phyloP scores from a whole-genome alignment of 1,140 invertebrate species.

The Periplaneta americana region DNA sequence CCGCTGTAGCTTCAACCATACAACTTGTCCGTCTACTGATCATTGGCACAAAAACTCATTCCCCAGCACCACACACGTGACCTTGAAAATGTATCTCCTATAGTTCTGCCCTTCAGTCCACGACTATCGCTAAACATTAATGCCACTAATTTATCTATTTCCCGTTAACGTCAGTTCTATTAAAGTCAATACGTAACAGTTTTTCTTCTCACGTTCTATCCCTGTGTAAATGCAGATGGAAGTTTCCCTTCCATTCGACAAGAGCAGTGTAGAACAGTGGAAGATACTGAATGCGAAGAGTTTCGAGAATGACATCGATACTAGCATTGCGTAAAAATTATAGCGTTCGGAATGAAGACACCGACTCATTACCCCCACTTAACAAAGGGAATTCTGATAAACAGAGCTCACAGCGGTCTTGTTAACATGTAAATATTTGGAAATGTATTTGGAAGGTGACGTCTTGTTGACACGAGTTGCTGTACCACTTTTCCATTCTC shows the following conservation, averaged over 20 bases:
- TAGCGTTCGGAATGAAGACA: no score
- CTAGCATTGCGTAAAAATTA: background rate
- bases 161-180: background rate
- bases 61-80: background rate
- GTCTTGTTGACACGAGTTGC: background rate
- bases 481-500: background rate
- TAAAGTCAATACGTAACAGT: no score
- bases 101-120: no score
- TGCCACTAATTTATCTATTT: background rate
- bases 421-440: background rate
- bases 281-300: background rate
- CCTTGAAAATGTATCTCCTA: no score
- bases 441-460: background rate
- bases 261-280: background rate
- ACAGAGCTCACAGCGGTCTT: background rate
- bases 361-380: no score
- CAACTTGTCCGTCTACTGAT: background rate
- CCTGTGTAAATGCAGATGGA: no score
- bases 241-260: background rate
- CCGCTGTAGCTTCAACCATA: no score
- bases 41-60: background rate
- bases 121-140: background rate
- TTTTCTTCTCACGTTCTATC: no score
- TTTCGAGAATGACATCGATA: background rate
- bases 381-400: background rate